These are phyloP conservation scores for Orthonychiurus folsomi DNA, from an alignment of 2,888 invertebrate species.

Conservation along the genomic window DNA sequence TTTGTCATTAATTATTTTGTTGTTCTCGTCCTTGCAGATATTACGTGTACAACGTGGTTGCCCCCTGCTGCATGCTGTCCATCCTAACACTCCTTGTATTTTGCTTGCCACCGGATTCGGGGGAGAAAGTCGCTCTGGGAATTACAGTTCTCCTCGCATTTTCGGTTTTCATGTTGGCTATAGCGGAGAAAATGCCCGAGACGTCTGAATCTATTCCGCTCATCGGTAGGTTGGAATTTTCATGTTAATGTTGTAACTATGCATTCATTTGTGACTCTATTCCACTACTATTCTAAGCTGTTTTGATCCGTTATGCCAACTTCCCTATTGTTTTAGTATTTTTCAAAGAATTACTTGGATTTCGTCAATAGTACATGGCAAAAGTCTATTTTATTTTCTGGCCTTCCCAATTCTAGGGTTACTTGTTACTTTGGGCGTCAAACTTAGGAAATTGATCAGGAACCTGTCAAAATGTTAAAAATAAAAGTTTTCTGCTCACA, in stretches of 20 bases:
- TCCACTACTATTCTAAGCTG: too few relatives aligned
- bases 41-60: conserved; percentile 50
- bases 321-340: too few relatives aligned
- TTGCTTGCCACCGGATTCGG: conserved; percentile 49
- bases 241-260: too few relatives aligned
- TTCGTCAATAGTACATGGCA: neutral
- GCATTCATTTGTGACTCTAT: too few relatives aligned
- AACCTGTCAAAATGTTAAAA: too few relatives aligned
- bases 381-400: neutral
- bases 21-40: conserved; percentile 38
- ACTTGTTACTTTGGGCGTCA: too few relatives aligned
- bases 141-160: conserved; percentile 50
- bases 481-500: too few relatives aligned
- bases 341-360: conserved; percentile 3
- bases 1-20: too few relatives aligned
- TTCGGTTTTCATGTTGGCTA: conserved; percentile 52
- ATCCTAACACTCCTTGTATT: conserved; percentile 50
- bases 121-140: conserved; percentile 51
- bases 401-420: too few relatives aligned
- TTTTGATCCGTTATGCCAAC: too few relatives aligned
- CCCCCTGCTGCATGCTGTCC: conserved; percentile 52
- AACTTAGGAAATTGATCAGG: too few relatives aligned
- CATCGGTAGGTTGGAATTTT: conserved; percentile 47
- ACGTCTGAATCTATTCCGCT: conserved; percentile 52
- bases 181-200: conserved; percentile 53